These are phyloP conservation scores for Volucella inflata DNA, from an alignment of 2,888 invertebrate genomes.

Conservation along the genomic window DNA sequence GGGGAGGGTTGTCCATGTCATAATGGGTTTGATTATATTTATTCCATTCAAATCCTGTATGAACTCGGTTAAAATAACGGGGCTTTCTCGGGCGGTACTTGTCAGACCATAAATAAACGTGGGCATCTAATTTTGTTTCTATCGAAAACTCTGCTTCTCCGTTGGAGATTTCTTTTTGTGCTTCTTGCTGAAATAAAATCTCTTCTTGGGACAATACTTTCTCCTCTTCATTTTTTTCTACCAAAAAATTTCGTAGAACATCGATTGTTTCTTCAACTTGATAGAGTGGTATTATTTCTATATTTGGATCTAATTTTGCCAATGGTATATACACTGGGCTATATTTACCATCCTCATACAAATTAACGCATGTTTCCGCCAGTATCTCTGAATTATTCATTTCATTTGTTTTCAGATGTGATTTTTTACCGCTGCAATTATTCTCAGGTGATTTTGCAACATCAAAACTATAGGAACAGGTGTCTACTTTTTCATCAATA, in stretches of 20 bases:
- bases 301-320: conserved; percentile 85
- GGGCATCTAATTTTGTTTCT: conserved; percentile 92
- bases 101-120: conserved; percentile 94
- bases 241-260: conserved; percentile 88
- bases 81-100: conserved; percentile 99
- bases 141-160: conserved; percentile 97
- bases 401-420: conserved; percentile 31
- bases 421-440: too few species aligned
- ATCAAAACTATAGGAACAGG: too few species aligned
- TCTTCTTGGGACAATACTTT: conserved; percentile 85
- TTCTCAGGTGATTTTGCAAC: too few species aligned
- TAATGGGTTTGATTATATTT: conserved; percentile 99
- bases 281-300: conserved; percentile 89
- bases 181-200: conserved; percentile 90
- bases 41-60: conserved; percentile 99
- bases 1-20: conserved; percentile 99
- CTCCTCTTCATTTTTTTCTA: conserved; percentile 87
- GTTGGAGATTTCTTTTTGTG: conserved; percentile 91
- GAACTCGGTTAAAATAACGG: conserved; percentile 97
- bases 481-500: conserved; percentile 58
- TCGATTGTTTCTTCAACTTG: conserved; percentile 91
- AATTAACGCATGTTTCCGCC: conserved; percentile 85
- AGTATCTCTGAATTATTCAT: conserved; percentile 77
- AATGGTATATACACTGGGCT: conserved; percentile 89
- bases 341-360: conserved; percentile 93